Conservation (phyloP, 1,140 invertebrate species). For the Tetramorium parvispinum region DNA sequence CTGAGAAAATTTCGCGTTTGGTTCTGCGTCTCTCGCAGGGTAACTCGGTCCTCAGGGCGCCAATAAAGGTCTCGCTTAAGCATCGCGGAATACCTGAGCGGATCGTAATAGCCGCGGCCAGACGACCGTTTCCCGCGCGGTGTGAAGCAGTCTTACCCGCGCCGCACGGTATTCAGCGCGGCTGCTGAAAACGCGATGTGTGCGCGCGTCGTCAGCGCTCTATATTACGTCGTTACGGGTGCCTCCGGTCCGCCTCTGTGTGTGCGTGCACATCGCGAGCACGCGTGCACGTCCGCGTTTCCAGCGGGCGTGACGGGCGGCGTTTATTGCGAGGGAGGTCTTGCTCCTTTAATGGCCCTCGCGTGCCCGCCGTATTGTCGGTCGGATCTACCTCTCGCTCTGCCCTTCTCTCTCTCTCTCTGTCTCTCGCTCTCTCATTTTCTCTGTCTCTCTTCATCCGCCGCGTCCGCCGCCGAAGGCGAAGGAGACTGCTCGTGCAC, state of each 20-base stretch:
- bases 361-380: constrained; percentile 58
- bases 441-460: not conserved
- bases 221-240: constrained; percentile 61
- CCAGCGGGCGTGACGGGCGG: constrained; percentile 62
- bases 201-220: constrained; percentile 53
- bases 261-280: constrained; percentile 16
- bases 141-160: constrained; percentile 12
- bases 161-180: not conserved
- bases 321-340: constrained; percentile 66
- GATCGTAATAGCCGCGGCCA: constrained; percentile 5
- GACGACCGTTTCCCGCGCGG: not conserved
- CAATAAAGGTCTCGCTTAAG: constrained; percentile 35
- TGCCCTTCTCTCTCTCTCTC: not conserved
- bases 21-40: not conserved
- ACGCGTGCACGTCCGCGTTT: constrained; percentile 38
- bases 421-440: not conserved
- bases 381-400: constrained; percentile 27
- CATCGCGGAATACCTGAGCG: constrained; percentile 11
- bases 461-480: constrained; percentile 10
- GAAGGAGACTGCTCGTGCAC: constrained; percentile 47
- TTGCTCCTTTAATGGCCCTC: constrained; percentile 69
- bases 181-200: constrained; percentile 29
- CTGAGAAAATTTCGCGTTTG: not conserved
- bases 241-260: not conserved
- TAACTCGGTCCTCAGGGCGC: not conserved